Base-by-base conservation (phyloP, 2,888 invertebrate species). In the Mythimna ferrago region DNA sequence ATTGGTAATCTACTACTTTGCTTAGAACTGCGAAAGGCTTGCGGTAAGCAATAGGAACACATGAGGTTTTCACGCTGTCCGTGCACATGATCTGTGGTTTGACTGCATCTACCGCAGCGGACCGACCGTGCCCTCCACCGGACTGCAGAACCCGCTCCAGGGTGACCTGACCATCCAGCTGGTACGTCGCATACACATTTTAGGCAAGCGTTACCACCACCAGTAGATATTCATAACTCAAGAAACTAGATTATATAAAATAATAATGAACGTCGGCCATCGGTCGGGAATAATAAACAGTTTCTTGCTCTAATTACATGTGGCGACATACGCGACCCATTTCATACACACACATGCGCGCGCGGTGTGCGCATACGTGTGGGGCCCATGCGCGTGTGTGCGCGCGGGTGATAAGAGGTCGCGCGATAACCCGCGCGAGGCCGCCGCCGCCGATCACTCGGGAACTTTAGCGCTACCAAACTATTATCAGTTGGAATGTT, bases 241-340 rank as follows among this genome's bases (percentile, higher is more conserved):
- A 64, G 35, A 35, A 44, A 64, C 51, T 48, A 62, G 61, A 57
- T 57, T 71, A 67, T 75, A 75, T 63, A 67, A 68, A 48, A 48
- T 48, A 48, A 48, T 48, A 48, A 80, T 83, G 75, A 76, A 75
- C 79, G 76, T 81, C 72, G 75, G 70, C 66, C 83, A 78, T 74
- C 82, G 81, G 76, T 71, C 73, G 80, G 75, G 80, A 80, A 86
- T 86, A 86, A 88, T 88, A 86, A 89, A 89, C 87, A 87, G 91
- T 89, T 91, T 86, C 91, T 92, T 91, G 92, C 86, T 90, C 92
- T 89, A 91, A 89, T 92, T 92, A 89, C 90, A 86, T 86, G 84
- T 88, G 88, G 88, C 90, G 90, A 89, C 91, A 88, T 86, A 83
- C 88, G 87, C 92, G 90, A 89, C 91, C 89, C 88, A 89, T 89